These are phyloP conservation scores for Stictonetta naevosa DNA, from an alignment of 2,113 vertebrate species.

Conservation along the genomic window DNA sequence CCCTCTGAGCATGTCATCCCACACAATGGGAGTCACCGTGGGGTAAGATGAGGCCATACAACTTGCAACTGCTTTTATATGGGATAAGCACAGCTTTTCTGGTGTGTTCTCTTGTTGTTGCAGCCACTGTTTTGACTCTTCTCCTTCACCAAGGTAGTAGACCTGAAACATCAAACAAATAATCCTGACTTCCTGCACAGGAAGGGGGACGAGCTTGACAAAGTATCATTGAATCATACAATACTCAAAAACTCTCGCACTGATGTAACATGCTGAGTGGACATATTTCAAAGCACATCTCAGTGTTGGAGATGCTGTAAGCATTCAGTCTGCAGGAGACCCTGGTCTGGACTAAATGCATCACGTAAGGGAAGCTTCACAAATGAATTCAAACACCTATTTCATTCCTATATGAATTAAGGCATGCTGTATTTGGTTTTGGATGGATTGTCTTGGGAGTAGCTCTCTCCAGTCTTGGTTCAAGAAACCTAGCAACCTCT, in stretches of 20 bases:
- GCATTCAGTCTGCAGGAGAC: background rate
- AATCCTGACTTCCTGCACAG: background rate
- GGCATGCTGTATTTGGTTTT: background rate
- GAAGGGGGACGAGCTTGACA: background rate
- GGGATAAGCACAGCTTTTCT: conserved; percentile 86
- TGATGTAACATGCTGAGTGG: background rate
- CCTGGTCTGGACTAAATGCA: background rate
- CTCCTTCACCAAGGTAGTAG: conserved; percentile 90
- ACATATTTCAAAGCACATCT: background rate
- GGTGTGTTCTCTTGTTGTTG: conserved; percentile 70
- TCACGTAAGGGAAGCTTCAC: background rate
- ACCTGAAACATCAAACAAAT: conserved; percentile 77
- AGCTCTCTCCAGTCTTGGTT: background rate
- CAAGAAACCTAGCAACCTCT: background rate
- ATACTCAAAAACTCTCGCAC: background rate
- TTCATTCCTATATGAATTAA: background rate
- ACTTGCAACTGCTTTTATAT: conserved; percentile 85
- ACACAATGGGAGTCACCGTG: conserved; percentile 83
- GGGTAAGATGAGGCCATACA: conserved; percentile 78
- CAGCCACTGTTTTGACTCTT: conserved; percentile 88
- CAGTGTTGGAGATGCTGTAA: background rate
- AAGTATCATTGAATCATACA: background rate
- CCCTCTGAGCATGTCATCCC: conserved; percentile 95
- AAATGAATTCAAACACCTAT: background rate
- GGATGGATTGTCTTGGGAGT: background rate